Percentiles rank a stretch among this genome's conserved stretches.
Conservation (phyloP, 64 coral and sea anemone genomes). For the Stichodactyla mertensii region DNA sequence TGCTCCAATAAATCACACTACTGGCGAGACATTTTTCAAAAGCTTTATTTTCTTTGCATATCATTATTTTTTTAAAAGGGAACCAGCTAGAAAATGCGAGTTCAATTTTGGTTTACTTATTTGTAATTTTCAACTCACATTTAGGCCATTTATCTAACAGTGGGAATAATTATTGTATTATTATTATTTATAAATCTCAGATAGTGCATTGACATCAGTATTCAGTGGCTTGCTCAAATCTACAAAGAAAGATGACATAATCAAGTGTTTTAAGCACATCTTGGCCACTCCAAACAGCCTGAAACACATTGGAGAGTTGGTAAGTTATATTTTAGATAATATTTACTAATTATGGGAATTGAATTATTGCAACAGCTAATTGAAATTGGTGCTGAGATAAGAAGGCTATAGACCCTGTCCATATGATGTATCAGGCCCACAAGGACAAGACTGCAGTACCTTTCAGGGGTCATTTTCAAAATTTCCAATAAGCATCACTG, state of each 20-base stretch:
- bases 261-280: slow-evolving; percentile 49
- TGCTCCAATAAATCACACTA: too few relatives aligned
- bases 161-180: background rate
- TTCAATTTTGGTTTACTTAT: background rate
- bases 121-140: background rate
- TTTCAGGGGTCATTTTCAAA: too few relatives aligned
- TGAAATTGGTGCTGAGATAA: too few relatives aligned
- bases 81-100: too few relatives aligned
- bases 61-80: too few relatives aligned
- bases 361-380: background rate
- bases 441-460: too few relatives aligned
- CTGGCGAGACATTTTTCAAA: too few relatives aligned
- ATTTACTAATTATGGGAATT: background rate
- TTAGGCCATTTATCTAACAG: too few relatives aligned
- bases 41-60: too few relatives aligned
- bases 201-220: slow-evolving; percentile 55
- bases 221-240: slow-evolving; percentile 72
- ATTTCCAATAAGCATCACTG: too few relatives aligned
- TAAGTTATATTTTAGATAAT: slow-evolving; percentile 7
- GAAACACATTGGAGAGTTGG: slow-evolving; percentile 45
- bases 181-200: slow-evolving; percentile 19
- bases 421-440: too few relatives aligned
- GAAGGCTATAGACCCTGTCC: too few relatives aligned
- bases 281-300: slow-evolving; percentile 38
- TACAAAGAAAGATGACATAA: slow-evolving; percentile 39